Conservation (phyloP, 2,113 vertebrate genomes). For the Phainopepla nitens region DNA sequence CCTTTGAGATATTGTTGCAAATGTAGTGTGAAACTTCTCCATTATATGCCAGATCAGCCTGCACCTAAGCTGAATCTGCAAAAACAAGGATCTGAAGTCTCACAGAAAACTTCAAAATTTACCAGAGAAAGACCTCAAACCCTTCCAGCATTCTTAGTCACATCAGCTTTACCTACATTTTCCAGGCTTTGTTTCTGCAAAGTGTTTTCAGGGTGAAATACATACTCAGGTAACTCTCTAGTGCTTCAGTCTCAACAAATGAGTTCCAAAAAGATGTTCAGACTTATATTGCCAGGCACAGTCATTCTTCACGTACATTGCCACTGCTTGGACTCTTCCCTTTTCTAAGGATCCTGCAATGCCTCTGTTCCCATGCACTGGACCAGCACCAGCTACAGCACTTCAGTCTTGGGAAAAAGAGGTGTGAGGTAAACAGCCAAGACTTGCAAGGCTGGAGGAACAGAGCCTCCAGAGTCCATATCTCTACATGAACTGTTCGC, state of each 20-base stretch:
- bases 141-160: not conserved
- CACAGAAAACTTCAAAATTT: not conserved
- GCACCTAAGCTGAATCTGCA: not conserved
- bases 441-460: not conserved
- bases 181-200: not conserved
- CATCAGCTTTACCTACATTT: not conserved
- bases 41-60: not conserved
- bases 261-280: not conserved
- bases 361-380: not conserved
- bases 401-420: not conserved
- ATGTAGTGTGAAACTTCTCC: not conserved
- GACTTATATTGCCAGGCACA: not conserved
- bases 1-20: not conserved
- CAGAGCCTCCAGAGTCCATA: not conserved
- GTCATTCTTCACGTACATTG: not conserved
- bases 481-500: not conserved
- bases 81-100: not conserved
- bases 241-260: not conserved
- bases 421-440: not conserved
- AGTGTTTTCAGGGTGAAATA: not conserved
- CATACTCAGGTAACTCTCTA: not conserved
- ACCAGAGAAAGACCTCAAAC: not conserved
- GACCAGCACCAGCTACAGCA: not conserved
- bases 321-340: not conserved
- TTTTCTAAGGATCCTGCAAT: not conserved